phyloP scores from a whole-genome alignment of 2,888 invertebrate genomes.

The Julus scandinavius region DNA sequence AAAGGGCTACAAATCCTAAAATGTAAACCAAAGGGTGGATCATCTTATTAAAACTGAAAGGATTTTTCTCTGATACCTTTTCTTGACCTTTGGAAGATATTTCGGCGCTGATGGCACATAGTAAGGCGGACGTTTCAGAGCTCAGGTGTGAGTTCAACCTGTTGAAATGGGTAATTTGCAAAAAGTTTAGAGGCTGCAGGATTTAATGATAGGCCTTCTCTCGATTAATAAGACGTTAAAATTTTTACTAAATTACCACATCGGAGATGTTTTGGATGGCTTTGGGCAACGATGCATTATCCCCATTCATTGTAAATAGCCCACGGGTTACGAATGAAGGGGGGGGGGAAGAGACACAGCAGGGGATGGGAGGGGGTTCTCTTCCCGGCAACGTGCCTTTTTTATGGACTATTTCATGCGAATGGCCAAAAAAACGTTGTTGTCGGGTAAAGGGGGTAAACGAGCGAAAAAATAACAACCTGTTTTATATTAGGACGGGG shows the following conservation, averaged over 20 bases:
- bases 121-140: constrained; percentile 10
- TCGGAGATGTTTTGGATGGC: background rate
- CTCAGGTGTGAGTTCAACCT: constrained; percentile 45
- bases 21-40: background rate
- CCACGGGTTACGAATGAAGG: background rate
- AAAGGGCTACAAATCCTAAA: background rate
- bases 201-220: constrained; percentile 46
- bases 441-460: constrained; percentile 39
- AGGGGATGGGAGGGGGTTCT: background rate
- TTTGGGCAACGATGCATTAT: constrained; percentile 30
- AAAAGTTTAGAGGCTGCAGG: constrained; percentile 35
- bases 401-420: constrained; percentile 40
- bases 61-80: background rate
- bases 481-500: constrained; percentile 40
- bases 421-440: constrained; percentile 29
- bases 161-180: constrained; percentile 46
- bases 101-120: constrained; percentile 37
- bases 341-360: background rate
- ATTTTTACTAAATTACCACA: constrained; percentile 41
- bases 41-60: background rate
- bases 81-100: background rate
- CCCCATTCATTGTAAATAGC: constrained; percentile 43
- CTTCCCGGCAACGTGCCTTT: constrained; percentile 6
- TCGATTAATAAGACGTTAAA: constrained; percentile 44
- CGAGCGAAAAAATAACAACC: constrained; percentile 45